phyloP scores from a whole-genome alignment of 2,888 invertebrate genomes.

The Ornithoptera priamus region DNA sequence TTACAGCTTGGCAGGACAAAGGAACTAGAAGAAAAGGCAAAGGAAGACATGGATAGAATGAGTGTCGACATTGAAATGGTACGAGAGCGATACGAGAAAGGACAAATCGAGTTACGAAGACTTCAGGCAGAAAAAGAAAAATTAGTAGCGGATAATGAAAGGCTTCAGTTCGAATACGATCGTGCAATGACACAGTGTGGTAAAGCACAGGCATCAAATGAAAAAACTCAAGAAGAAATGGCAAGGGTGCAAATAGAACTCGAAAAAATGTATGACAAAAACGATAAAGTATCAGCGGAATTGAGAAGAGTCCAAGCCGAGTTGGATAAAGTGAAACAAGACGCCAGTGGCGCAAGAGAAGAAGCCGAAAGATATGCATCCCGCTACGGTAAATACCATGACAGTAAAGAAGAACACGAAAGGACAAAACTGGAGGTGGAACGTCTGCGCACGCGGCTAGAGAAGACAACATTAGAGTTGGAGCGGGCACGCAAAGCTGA shows the following conservation, averaged over 20 bases:
- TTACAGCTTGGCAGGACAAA: constrained; percentile 91
- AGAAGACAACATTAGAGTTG: constrained; percentile 89
- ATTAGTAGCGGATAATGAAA: constrained; percentile 89
- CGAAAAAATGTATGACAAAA: constrained; percentile 94
- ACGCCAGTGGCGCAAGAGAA: constrained; percentile 88
- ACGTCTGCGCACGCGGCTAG: constrained; percentile 87
- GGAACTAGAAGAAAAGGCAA: constrained; percentile 94
- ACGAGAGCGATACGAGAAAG: constrained; percentile 92
- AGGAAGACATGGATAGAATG: constrained; percentile 89
- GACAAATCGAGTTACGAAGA: constrained; percentile 90
- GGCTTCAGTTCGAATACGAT: constrained; percentile 92
- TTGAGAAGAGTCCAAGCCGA: constrained; percentile 90
- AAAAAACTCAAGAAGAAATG: constrained; percentile 94
- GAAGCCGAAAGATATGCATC: constrained; percentile 87
- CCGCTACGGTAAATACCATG: constrained; percentile 88
- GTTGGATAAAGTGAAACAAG: constrained; percentile 84
- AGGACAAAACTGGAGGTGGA: constrained; percentile 90
- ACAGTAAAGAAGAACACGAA: constrained; percentile 88
- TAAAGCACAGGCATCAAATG: constrained; percentile 91
- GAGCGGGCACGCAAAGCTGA: constrained; percentile 87
- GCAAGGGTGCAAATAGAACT: constrained; percentile 91
- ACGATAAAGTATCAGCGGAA: constrained; percentile 91
- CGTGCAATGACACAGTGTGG: constrained; percentile 91
- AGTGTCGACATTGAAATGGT: constrained; percentile 92
- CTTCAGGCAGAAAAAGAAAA: constrained; percentile 93